Evolutionary conservation across 2,113 vertebrate genomes (phyloP).

Genomic region (Octodon degus): DNA sequence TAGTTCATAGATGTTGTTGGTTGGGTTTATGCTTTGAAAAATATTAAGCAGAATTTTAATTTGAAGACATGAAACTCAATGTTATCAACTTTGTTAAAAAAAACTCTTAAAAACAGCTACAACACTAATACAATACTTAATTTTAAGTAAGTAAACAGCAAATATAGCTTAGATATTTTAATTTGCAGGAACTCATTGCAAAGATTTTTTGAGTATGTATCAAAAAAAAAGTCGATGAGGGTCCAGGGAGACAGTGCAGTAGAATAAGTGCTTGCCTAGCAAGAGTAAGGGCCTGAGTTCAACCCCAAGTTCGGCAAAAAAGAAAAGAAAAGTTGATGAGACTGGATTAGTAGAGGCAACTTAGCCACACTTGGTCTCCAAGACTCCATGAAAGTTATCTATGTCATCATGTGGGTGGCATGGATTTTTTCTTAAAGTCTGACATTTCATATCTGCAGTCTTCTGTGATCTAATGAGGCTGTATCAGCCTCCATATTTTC

Average conservation of each 20-base stretch:
- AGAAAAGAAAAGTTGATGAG: too few relatives aligned
- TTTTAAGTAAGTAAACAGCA: neutral
- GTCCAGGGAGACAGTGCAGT: too few relatives aligned
- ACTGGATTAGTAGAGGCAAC: neutral
- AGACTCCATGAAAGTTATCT: neutral
- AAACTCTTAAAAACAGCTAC: neutral
- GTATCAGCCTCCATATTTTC: neutral
- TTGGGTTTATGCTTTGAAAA: neutral
- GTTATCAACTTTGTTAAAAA: neutral
- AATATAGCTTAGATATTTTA: neutral
- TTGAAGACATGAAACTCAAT: neutral
- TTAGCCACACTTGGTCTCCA: neutral
- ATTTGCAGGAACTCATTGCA: neutral
- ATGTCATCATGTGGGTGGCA: neutral
- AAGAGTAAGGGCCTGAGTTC: too few relatives aligned
- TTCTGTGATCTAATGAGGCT: neutral
- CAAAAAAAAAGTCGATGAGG: neutral
- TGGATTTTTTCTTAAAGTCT: neutral
- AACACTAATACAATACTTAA: neutral
- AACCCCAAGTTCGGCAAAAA: too few relatives aligned
- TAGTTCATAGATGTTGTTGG: neutral
- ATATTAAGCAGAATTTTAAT: neutral
- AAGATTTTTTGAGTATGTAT: neutral
- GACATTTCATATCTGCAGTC: neutral
- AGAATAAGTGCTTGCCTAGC: too few relatives aligned